These are phyloP conservation scores for Aegithalos caudatus DNA, from an alignment of 2,113 vertebrate species.

Conservation along the genomic window DNA sequence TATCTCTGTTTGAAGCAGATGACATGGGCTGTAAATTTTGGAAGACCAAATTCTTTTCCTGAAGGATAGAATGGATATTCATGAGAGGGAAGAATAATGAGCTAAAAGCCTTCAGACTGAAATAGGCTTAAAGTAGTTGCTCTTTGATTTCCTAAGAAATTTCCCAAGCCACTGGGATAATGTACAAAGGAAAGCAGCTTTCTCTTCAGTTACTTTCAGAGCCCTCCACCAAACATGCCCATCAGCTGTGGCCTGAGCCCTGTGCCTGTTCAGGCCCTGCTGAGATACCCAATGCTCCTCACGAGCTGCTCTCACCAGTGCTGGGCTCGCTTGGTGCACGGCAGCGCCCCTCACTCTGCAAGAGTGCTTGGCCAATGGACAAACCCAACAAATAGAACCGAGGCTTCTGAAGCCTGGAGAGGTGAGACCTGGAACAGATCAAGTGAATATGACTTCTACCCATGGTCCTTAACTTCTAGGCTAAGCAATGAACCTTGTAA, in stretches of 20 bases:
- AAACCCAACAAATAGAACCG: accelerated
- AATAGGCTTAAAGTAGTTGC: neutral
- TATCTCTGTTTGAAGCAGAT: neutral
- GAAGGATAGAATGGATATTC: neutral
- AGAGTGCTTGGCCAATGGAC: accelerated
- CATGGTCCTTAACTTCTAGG: neutral
- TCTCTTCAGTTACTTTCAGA: neutral
- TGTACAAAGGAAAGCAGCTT: neutral
- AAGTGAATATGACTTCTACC: neutral
- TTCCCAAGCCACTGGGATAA: neutral
- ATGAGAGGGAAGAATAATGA: neutral
- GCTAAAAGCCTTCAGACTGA: neutral
- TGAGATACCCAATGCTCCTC: neutral
- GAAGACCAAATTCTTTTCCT: neutral
- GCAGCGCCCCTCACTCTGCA: neutral
- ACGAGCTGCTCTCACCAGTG: accelerated
- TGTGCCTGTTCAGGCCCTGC: neutral
- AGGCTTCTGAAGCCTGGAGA: neutral
- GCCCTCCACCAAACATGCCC: neutral
- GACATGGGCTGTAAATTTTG: neutral
- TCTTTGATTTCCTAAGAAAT: neutral
- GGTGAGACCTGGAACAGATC: neutral
- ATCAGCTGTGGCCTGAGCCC: neutral
- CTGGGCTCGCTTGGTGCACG: accelerated
- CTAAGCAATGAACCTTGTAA: neutral